Evolutionary conservation across 2,113 vertebrate species (phyloP).

Genomic region (Panthera uncia): DNA sequence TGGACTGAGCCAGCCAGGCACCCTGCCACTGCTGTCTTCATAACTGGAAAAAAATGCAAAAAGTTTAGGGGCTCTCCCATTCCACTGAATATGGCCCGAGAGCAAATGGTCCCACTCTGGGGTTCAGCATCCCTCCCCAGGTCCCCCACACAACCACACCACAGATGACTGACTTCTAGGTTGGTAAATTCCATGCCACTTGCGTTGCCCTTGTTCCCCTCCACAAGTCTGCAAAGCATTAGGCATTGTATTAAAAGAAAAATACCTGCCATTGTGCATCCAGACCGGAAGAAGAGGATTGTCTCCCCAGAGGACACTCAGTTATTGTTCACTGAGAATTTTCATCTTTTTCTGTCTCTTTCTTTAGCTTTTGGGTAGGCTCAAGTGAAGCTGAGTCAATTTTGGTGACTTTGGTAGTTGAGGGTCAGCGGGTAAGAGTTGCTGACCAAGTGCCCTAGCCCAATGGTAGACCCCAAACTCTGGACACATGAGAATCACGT

Average conservation of each 20-base stretch:
- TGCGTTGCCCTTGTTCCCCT: neutral
- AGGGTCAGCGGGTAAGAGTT: too few relatives aligned
- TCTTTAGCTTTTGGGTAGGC: neutral
- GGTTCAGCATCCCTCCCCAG: neutral
- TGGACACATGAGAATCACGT: too few relatives aligned
- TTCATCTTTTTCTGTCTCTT: neutral
- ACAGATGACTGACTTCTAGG: neutral
- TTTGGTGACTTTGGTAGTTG: neutral
- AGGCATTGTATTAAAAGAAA: slow-evolving; percentile 57
- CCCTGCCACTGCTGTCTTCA: neutral
- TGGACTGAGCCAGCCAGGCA: too few relatives aligned
- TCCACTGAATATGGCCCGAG: neutral
- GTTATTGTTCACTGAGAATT: slow-evolving; percentile 22
- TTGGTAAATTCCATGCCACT: neutral
- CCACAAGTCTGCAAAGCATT: slow-evolving; percentile 46
- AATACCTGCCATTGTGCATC: neutral
- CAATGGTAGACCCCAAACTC: neutral
- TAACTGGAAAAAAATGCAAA: neutral
- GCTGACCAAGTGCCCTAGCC: neutral
- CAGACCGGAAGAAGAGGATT: slow-evolving; percentile 54
- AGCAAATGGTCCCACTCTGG: neutral
- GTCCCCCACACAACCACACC: neutral
- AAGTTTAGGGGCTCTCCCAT: neutral
- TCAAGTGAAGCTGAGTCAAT: neutral
- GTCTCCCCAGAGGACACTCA: slow-evolving; percentile 53